Conservation (phyloP, 2,888 invertebrate species). For the Labia minor region DNA sequence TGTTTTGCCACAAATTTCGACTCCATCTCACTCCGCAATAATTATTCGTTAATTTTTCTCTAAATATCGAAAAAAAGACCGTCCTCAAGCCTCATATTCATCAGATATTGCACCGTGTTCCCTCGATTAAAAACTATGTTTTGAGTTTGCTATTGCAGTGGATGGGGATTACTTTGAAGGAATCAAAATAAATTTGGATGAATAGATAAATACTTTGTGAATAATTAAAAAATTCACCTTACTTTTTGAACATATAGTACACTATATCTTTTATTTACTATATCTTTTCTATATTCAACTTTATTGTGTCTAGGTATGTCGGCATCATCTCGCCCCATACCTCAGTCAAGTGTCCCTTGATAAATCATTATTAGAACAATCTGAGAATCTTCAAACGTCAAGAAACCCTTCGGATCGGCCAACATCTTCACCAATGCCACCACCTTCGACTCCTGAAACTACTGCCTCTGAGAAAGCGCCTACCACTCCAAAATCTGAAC, state of each 20-base stretch:
- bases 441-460: conserved; percentile 35
- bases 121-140: no score
- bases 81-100: no score
- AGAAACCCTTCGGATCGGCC: conserved; percentile 34
- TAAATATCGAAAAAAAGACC: no score
- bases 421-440: conserved; percentile 46
- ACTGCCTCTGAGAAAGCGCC: conserved; percentile 39
- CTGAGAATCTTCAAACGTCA: conserved; percentile 38
- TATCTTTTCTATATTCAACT: conserved; percentile 18
- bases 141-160: no score
- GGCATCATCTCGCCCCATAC: conserved; percentile 65
- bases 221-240: no score
- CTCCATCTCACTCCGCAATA: no score
- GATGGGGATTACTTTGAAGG: no score
- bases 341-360: conserved; percentile 64
- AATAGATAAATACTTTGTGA: no score
- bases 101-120: no score
- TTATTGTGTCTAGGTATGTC: conserved; percentile 43
- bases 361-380: conserved; percentile 57
- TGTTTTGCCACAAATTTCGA: no score
- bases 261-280: conserved; percentile 2
- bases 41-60: no score
- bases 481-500: conserved; percentile 43
- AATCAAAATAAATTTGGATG: no score
- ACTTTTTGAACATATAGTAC: conserved; percentile 15